These are phyloP conservation scores for Porites lutea DNA, from an alignment of 64 coral and sea anemone species.

Conservation along the genomic window DNA sequence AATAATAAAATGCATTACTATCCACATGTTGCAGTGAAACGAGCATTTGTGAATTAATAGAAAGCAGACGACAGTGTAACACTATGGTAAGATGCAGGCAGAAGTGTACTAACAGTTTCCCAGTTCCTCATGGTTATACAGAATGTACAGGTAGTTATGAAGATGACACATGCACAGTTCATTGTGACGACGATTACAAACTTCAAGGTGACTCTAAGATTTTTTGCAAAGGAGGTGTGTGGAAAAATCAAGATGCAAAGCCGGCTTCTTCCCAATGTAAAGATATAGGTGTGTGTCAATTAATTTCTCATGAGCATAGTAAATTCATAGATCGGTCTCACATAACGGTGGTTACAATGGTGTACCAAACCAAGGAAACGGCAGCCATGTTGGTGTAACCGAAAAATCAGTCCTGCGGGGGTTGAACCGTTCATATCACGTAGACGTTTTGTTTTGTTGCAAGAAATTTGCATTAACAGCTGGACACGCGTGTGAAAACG, in stretches of 20 bases:
- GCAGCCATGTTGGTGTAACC: too few relatives aligned
- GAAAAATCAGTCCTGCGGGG: too few relatives aligned
- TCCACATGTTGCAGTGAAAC: neutral
- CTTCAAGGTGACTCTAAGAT: neutral
- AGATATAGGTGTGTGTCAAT: neutral
- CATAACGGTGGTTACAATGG: too few relatives aligned
- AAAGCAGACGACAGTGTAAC: neutral
- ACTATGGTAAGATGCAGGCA: conserved; percentile 50
- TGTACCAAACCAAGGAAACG: too few relatives aligned
- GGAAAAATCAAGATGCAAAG: neutral
- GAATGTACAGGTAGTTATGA: conserved; percentile 24
- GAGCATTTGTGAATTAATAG: neutral
- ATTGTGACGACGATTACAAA: neutral
- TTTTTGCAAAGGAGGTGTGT: conserved; percentile 41
- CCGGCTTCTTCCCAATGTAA: too few relatives aligned
- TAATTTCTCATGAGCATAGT: too few relatives aligned
- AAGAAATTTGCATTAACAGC: too few relatives aligned
- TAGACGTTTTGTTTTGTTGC: too few relatives aligned
- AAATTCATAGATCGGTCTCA: too few relatives aligned
- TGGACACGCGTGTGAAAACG: too few relatives aligned
- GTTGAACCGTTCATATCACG: too few relatives aligned
- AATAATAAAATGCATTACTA: neutral
- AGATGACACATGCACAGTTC: conserved; percentile 19
- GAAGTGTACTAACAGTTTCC: conserved; percentile 5
- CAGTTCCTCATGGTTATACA: neutral